These are phyloP conservation scores for Coenonympha arcania DNA, from an alignment of 2,888 invertebrate genomes.

Conservation along the genomic window DNA sequence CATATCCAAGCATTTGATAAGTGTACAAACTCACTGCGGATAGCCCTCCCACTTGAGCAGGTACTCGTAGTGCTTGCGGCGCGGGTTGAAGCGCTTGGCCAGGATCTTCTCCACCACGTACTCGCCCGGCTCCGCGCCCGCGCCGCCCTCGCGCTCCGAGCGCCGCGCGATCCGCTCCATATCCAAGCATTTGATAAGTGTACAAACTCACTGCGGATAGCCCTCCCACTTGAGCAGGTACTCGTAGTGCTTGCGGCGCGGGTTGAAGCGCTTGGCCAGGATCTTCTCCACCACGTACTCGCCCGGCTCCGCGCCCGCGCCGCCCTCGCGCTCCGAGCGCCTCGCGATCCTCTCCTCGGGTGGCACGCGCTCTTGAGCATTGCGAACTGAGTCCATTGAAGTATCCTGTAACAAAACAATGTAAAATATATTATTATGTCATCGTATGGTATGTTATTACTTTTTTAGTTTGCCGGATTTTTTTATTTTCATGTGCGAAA, in stretches of 20 bases:
- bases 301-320: conserved; percentile 60
- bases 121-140: conserved; percentile 72
- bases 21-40: conserved; percentile 80
- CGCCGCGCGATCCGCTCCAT: conserved; percentile 67
- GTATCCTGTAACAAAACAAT: conserved; percentile 28
- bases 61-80: conserved; percentile 84
- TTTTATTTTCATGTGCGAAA: no score
- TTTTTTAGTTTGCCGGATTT: no score
- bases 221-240: conserved; percentile 91
- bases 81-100: conserved; percentile 86
- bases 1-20: no score
- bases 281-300: conserved; percentile 88
- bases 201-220: conserved; percentile 80
- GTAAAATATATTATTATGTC: no score
- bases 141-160: conserved; percentile 55
- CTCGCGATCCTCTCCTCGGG: conserved; percentile 67
- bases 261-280: conserved; percentile 86
- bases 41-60: conserved; percentile 89
- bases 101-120: conserved; percentile 87
- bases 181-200: no score
- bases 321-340: conserved; percentile 58
- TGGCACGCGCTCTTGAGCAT: conserved; percentile 66
- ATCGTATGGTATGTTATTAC: no score
- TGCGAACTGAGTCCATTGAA: conserved; percentile 57
- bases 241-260: conserved; percentile 82